Percentiles rank a stretch among this genome's conserved stretches.
phyloP scores from a whole-genome alignment of 1,140 invertebrate genomes.

The Drosophila mayri region DNA sequence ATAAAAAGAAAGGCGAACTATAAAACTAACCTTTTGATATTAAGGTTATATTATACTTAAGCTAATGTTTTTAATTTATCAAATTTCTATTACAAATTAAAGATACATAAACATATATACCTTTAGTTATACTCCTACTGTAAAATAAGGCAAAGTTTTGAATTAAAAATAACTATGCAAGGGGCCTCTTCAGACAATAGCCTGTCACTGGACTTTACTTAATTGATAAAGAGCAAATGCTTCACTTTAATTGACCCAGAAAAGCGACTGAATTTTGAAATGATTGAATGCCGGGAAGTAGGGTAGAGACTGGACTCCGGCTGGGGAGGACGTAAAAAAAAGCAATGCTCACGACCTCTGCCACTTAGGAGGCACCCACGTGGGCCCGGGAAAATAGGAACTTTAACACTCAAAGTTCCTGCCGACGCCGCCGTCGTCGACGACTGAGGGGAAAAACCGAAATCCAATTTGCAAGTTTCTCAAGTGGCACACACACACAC shows the following conservation, averaged over 20 bases:
- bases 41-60: too few species aligned
- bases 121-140: background rate
- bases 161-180: constrained; percentile 38
- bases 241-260: constrained; percentile 76
- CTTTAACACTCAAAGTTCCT: constrained; percentile 61
- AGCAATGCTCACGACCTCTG: constrained; percentile 15
- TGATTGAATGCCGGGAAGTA: constrained; percentile 50
- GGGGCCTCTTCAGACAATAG: constrained; percentile 70
- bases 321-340: background rate
- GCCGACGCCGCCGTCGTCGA: constrained; percentile 31
- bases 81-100: background rate
- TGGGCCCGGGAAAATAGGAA: constrained; percentile 41
- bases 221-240: constrained; percentile 74
- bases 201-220: constrained; percentile 57
- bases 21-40: too few species aligned
- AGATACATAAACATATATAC: constrained; percentile 16
- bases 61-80: too few species aligned
- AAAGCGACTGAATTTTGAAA: constrained; percentile 39
- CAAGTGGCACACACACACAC: constrained; percentile 61
- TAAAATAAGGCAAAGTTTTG: background rate
- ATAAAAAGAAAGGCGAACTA: too few species aligned
- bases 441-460: constrained; percentile 60
- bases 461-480: constrained; percentile 82
- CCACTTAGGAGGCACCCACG: constrained; percentile 34
- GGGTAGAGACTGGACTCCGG: constrained; percentile 12